Evolutionary conservation across 1,140 invertebrate species (phyloP).

Genomic region (Artemia franciscana): DNA sequence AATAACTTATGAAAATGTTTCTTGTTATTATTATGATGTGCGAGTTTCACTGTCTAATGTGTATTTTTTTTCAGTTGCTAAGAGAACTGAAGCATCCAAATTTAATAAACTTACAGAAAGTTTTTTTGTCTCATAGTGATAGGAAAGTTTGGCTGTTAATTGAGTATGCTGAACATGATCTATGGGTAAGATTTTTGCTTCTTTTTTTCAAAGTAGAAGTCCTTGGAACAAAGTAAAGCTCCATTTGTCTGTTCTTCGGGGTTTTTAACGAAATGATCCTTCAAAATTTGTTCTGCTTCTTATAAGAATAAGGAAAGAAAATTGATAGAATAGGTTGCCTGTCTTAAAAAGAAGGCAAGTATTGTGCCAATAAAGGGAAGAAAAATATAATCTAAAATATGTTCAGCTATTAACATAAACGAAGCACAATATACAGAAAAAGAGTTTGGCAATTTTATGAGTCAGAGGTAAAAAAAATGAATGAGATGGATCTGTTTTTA

Average conservation of each 20-base stretch:
- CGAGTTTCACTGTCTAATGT: background rate
- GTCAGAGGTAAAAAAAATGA: no score
- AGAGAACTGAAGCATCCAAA: conserved; percentile 93
- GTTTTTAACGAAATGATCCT: no score
- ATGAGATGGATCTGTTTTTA: no score
- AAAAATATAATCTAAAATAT: no score
- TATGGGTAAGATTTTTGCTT: conserved; percentile 48
- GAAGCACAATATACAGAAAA: no score
- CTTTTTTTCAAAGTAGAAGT: background rate
- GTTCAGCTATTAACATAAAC: no score
- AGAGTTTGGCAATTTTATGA: no score
- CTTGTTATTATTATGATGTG: conserved; percentile 1
- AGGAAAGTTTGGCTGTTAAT: conserved; percentile 95
- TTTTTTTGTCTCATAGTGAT: conserved; percentile 91
- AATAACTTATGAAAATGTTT: background rate
- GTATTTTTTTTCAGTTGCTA: conserved; percentile 43
- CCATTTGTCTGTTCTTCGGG: background rate
- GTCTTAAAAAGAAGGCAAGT: no score
- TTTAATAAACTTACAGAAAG: conserved; percentile 87
- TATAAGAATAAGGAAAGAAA: no score
- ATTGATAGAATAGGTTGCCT: no score
- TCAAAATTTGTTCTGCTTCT: no score
- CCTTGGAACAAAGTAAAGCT: background rate
- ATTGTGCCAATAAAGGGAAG: no score
- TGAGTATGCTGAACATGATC: conserved; percentile 98